phyloP scores from a whole-genome alignment of 2,797 vertebrate genomes.

The Malurus leucopterus region DNA sequence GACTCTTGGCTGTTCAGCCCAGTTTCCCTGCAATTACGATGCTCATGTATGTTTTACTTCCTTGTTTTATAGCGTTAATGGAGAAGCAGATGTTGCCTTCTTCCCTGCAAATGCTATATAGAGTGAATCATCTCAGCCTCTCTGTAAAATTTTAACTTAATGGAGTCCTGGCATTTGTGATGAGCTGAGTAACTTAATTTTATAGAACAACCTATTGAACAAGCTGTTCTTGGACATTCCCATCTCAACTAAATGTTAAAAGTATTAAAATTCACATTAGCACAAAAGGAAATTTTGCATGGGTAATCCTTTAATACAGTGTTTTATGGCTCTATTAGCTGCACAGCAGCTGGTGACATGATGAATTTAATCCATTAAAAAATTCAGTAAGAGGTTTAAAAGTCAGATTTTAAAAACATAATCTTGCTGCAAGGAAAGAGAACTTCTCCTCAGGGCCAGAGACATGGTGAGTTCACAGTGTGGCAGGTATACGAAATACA shows the following conservation, averaged over 20 bases:
- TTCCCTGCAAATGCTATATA: conserved; percentile 64
- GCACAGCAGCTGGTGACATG: conserved; percentile 85
- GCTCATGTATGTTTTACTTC: conserved; percentile 40
- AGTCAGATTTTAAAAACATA: conserved; percentile 86
- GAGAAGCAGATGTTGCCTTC: conserved; percentile 74
- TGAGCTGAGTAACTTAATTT: conserved; percentile 83
- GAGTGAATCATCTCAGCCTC: conserved; percentile 80
- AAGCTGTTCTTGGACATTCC: conserved; percentile 86
- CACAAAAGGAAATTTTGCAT: conserved; percentile 83
- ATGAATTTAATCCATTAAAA: conserved; percentile 88
- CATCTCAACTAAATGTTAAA: conserved; percentile 87
- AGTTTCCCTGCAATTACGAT: neutral
- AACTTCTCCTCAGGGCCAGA: conserved; percentile 75
- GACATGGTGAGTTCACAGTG: conserved; percentile 69
- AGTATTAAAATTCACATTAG: conserved; percentile 89
- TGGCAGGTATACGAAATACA: conserved; percentile 67
- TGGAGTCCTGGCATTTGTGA: conserved; percentile 85
- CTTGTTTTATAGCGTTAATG: conserved; percentile 54
- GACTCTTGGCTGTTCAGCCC: neutral
- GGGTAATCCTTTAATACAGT: conserved; percentile 87
- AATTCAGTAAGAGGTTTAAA: conserved; percentile 85
- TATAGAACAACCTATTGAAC: conserved; percentile 86
- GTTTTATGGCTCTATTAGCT: conserved; percentile 85
- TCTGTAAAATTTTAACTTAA: conserved; percentile 82
- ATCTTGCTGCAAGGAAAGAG: conserved; percentile 79